Conservation (phyloP, 92 coral and sea anemone genomes). For the Siderastrea radians region DNA sequence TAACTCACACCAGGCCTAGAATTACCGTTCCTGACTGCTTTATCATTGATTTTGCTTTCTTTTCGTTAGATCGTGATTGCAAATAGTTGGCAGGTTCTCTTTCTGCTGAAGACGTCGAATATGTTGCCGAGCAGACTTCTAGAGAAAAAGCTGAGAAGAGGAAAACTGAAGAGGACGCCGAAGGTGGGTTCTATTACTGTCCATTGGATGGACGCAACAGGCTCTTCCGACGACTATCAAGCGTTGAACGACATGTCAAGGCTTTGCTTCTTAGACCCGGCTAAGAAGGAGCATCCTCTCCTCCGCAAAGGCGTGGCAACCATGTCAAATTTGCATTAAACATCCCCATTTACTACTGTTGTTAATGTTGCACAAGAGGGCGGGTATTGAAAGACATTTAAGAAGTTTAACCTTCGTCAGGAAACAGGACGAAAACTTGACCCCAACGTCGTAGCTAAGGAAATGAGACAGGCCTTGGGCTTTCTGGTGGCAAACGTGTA, state of each 20-base stretch:
- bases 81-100: background rate
- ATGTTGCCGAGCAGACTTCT: too few species aligned
- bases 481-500: conserved; percentile 32
- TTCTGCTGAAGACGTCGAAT: background rate
- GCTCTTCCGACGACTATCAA: conserved; percentile 3
- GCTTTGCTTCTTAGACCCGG: too few species aligned
- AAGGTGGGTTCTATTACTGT: background rate
- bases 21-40: too few species aligned
- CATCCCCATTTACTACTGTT: background rate
- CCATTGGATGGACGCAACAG: conserved; percentile 11
- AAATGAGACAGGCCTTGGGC: conserved; percentile 26
- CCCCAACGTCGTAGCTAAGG: background rate
- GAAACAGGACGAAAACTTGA: conserved; percentile 34
- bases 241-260: conserved; percentile 19
- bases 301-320: conserved; percentile 8
- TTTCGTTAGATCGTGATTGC: background rate
- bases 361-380: conserved; percentile 13
- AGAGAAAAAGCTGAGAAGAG: background rate
- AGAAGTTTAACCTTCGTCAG: conserved; percentile 33
- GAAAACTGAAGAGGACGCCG: background rate
- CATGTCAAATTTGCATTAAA: background rate
- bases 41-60: background rate
- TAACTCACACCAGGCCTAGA: too few species aligned
- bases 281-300: background rate
- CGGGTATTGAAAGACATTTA: conserved; percentile 30